phyloP scores from a whole-genome alignment of 1,140 invertebrate genomes.

The Papilio xuthus region DNA sequence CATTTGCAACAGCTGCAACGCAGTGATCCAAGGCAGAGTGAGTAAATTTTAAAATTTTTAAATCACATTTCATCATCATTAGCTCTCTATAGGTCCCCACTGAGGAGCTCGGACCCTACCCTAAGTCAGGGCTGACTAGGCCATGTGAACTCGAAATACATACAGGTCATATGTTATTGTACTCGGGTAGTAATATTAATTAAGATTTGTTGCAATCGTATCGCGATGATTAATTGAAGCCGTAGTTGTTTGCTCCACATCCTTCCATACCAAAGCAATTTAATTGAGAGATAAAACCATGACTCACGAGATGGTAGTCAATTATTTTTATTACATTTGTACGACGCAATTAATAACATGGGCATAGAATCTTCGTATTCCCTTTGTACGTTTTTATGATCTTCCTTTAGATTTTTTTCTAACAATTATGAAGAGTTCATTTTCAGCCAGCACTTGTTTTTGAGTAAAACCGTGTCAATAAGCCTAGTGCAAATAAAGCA shows the following conservation, averaged over 20 bases:
- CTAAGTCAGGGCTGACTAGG: no score
- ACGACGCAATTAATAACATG: background rate
- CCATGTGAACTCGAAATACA: no score
- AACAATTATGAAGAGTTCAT: no score
- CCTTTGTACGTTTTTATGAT: background rate
- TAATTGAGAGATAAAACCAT: background rate
- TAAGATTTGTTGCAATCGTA: background rate
- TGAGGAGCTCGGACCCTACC: no score
- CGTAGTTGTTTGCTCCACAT: background rate
- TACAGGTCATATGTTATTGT: no score
- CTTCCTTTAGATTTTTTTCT: no score
- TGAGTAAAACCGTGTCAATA: background rate
- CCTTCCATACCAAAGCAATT: background rate
- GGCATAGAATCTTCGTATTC: background rate
- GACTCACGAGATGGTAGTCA: background rate
- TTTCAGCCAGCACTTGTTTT: background rate
- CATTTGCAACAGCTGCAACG: slow-evolving; percentile 71
- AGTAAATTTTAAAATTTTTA: slow-evolving; percentile 44
- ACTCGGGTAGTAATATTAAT: background rate
- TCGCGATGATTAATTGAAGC: background rate
- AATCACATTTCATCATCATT: background rate
- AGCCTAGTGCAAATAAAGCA: slow-evolving; percentile 6
- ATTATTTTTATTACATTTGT: background rate
- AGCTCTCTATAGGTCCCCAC: no score
- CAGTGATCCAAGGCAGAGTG: slow-evolving; percentile 68